Evolutionary conservation across 2,113 vertebrate genomes (phyloP).

Genomic region (Rhegmatorhina hoffmannsi): DNA sequence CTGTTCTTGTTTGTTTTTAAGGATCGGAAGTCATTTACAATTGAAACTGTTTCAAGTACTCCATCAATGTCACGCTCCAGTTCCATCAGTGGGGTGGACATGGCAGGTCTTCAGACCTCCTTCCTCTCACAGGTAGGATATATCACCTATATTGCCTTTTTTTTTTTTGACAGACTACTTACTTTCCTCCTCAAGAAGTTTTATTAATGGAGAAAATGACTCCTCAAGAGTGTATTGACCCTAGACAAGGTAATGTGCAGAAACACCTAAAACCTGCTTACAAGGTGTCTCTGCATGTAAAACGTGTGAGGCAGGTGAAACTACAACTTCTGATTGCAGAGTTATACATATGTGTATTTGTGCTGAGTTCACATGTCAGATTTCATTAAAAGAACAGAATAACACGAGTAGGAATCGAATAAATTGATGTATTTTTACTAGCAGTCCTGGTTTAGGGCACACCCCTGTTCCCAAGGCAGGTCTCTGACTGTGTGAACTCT

Average conservation of each 20-base stretch:
- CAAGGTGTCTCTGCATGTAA: not conserved
- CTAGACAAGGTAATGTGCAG: not conserved
- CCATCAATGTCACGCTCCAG: constrained; percentile 93
- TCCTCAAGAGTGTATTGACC: not conserved
- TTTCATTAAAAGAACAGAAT: not conserved
- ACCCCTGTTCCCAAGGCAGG: not conserved
- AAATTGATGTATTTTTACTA: not conserved
- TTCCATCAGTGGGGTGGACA: constrained; percentile 89
- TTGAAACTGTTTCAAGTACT: constrained; percentile 87
- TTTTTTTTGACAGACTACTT: not conserved
- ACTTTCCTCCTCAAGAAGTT: not conserved
- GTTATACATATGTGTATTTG: not conserved
- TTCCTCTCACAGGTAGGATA: constrained; percentile 86
- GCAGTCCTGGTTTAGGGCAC: not conserved
- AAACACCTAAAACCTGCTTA: not conserved
- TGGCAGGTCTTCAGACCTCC: constrained; percentile 85
- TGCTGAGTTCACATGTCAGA: not conserved
- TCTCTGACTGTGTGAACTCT: not conserved
- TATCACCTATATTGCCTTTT: not conserved
- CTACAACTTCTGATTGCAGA: not conserved
- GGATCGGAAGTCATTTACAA: constrained; percentile 83
- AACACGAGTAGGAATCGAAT: not conserved
- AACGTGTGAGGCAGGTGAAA: not conserved
- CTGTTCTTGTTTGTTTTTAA: constrained; percentile 34
- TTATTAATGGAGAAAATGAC: not conserved